Evolutionary conservation across 1,140 invertebrate genomes (phyloP), one percentile per base, ranked within the genome.

Genomic region (Epicauta chinensis): DNA sequence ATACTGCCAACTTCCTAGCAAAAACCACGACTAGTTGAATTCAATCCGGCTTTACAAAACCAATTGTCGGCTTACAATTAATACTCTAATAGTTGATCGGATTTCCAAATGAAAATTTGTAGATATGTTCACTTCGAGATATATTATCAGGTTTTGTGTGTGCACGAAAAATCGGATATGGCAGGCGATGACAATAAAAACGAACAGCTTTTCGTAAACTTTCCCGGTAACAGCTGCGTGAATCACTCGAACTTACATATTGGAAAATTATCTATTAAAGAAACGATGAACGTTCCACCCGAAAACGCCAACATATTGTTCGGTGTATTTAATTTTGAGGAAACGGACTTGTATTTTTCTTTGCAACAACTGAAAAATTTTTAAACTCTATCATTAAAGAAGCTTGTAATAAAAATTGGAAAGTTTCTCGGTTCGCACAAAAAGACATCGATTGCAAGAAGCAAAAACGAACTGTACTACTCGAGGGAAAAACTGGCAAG

Each of bases 171-270:
- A n/a, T n/a, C n/a, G n/a, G n/a, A n/a, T n/a, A n/a, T n/a, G n/a
- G n/a, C 23, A 23, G 17, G 41, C 16, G 23, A 17, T 32, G 16
- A 47, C 45, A 47, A 47, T 47, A 47, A 47, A 47, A 47, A 47
- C 29, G 45, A 47, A 47, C 45, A 23, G 45, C 35, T 47, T 23
- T 37, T 7, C 23, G 23, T 23, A 23, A 47, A 47, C 34, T 47
- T 47, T 47, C 7, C 37, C 36, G 45, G 45, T 47, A 47, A 47
- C 45, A 47, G 45, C 45, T 47, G 45, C 29, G 16, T 47, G 45
- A 47, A 47, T 47, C 45, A 47, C 45, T 47, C 15, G 30, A 47
- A 47, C 45, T 47, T 47, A 47, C 45, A 47, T 47, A 47, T 47
- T 47, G 45, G 45, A 47, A 37, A 37, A 47, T 47, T 47, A 47